These are phyloP conservation scores for Trichechus manatus DNA, from an alignment of 2,113 vertebrate genomes.

Conservation along the genomic window DNA sequence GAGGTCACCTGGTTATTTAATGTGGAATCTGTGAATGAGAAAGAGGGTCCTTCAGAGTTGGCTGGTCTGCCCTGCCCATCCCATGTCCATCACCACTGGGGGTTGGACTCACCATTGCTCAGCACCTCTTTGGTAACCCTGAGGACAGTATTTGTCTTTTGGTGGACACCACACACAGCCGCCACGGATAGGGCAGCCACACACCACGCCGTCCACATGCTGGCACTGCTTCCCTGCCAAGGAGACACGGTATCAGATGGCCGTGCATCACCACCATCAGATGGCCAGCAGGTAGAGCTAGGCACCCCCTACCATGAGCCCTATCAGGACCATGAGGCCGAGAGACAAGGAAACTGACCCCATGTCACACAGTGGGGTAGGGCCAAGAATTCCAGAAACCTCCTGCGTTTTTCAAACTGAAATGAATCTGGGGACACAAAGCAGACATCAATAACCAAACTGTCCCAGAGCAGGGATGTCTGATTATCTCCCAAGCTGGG, in stretches of 20 bases:
- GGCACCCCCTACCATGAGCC: not conserved
- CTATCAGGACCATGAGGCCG: not conserved
- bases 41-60: not conserved
- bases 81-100: fast-evolving
- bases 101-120: constrained; percentile 73
- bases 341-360: not conserved
- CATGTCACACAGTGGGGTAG: not conserved
- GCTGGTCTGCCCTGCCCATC: not conserved
- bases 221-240: not conserved
- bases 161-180: not conserved
- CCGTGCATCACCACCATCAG: fast-evolving
- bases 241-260: not conserved
- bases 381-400: not conserved
- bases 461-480: not conserved
- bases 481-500: not conserved
- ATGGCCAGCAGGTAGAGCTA: not conserved
- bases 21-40: not conserved
- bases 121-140: constrained; percentile 74
- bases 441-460: not conserved
- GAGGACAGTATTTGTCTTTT: constrained; percentile 63
- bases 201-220: constrained; percentile 70
- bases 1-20: not conserved
- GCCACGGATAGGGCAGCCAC: not conserved
- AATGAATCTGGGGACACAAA: not conserved
- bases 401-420: not conserved